These are phyloP conservation scores for Neoniphon sammara DNA, from an alignment of 2,797 vertebrate species.

Conservation along the genomic window DNA sequence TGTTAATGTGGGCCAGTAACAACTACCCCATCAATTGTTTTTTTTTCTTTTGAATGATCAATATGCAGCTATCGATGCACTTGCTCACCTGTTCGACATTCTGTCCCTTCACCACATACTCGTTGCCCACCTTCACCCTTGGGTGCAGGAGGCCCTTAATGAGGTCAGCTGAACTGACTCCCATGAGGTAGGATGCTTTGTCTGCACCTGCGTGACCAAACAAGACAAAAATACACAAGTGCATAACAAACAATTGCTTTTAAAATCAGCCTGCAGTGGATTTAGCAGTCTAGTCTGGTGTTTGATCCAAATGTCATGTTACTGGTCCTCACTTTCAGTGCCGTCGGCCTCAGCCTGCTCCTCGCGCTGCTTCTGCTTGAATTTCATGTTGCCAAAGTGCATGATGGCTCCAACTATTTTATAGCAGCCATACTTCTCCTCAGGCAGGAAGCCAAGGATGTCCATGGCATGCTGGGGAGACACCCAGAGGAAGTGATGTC, in stretches of 20 bases:
- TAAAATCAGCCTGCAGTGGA: neutral
- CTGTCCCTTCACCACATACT: constrained; percentile 95
- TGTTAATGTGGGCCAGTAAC: too few species aligned
- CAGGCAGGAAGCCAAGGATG: constrained; percentile 89
- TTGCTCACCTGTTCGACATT: constrained; percentile 92
- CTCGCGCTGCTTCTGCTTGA: constrained; percentile 94
- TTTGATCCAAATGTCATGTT: neutral
- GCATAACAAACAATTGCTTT: neutral
- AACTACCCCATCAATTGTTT: too few species aligned
- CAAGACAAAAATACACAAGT: neutral
- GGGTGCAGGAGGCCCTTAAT: constrained; percentile 96
- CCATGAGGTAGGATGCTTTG: constrained; percentile 96
- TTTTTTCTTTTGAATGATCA: neutral
- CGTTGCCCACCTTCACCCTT: constrained; percentile 93
- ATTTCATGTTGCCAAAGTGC: constrained; percentile 98
- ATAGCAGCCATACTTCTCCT: constrained; percentile 93
- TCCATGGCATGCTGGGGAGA: constrained; percentile 90
- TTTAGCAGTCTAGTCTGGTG: neutral
- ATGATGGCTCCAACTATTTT: constrained; percentile 95
- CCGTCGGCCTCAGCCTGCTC: constrained; percentile 92
- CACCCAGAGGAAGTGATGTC: neutral
- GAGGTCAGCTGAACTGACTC: constrained; percentile 93
- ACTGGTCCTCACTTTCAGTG: constrained; percentile 89
- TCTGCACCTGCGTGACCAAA: constrained; percentile 86
- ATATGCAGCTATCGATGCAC: neutral